phyloP scores from a whole-genome alignment of 2,113 vertebrate genomes.

The Sphaerodactylus townsendi region DNA sequence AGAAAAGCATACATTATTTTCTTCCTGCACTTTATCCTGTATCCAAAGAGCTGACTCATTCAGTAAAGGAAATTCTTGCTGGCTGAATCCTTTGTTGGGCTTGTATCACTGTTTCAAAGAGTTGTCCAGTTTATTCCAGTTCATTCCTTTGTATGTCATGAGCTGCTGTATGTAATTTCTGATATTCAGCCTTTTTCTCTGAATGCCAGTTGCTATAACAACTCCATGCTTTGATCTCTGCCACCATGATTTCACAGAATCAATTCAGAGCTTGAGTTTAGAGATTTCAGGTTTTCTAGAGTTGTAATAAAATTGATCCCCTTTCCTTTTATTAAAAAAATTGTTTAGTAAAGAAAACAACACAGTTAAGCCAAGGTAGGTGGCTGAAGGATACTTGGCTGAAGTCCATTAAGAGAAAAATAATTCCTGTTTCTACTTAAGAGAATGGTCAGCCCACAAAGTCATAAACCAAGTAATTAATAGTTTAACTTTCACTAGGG shows the following conservation, averaged over 20 bases:
- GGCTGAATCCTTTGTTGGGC: not conserved
- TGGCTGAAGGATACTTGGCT: not conserved
- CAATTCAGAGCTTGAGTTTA: conserved; percentile 7
- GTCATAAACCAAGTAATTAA: too few species aligned
- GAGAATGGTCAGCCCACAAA: too few species aligned
- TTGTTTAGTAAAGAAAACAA: not conserved
- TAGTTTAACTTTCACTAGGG: too few species aligned
- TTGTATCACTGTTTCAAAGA: not conserved
- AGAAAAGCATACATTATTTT: not conserved
- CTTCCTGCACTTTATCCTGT: not conserved
- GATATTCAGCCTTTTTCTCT: conserved; percentile 4
- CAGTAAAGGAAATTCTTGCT: too few species aligned
- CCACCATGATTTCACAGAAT: conserved; percentile 17
- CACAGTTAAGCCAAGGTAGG: too few species aligned
- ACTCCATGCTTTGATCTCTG: conserved; percentile 43
- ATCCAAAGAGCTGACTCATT: not conserved
- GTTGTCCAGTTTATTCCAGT: conserved; percentile 19
- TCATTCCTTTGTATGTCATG: conserved; percentile 37
- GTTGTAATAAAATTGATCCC: not conserved
- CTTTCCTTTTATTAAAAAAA: not conserved
- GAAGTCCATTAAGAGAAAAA: too few species aligned
- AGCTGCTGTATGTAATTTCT: conserved; percentile 22
- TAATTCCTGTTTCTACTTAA: too few species aligned
- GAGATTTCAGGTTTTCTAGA: not conserved
- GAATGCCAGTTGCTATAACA: conserved; percentile 53